Evolutionary conservation across 2,888 invertebrate genomes (phyloP).

Genomic region (Chrysolina americana): DNA sequence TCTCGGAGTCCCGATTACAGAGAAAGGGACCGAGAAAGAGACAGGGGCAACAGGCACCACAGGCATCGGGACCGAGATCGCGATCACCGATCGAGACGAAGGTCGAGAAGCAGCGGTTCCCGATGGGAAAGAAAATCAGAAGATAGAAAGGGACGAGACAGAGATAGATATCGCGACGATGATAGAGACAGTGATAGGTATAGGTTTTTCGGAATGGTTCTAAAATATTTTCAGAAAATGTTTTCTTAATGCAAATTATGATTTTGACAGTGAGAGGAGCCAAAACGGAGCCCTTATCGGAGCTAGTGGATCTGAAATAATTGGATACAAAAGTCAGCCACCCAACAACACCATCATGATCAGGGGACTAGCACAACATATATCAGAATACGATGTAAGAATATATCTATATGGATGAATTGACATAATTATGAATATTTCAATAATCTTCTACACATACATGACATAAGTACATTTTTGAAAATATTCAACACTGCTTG

Average conservation of each 20-base stretch:
- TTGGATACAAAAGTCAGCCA: constrained; percentile 69
- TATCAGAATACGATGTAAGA: constrained; percentile 84
- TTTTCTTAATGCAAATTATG: constrained; percentile 58
- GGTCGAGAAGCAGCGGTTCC: constrained; percentile 65
- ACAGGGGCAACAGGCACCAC: constrained; percentile 61
- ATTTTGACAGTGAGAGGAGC: constrained; percentile 67
- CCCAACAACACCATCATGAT: constrained; percentile 81
- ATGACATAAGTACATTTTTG: too few species aligned
- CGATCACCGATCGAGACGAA: constrained; percentile 58
- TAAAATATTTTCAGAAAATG: constrained; percentile 50
- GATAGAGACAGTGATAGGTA: constrained; percentile 70
- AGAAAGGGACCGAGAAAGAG: constrained; percentile 57
- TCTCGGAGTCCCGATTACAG: constrained; percentile 62
- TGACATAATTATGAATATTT: too few species aligned
- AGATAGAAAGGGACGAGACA: constrained; percentile 64
- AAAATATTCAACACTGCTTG: too few species aligned
- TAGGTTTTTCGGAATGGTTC: constrained; percentile 58
- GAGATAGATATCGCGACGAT: constrained; percentile 67
- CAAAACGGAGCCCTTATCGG: constrained; percentile 65
- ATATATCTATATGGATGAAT: constrained; percentile 29
- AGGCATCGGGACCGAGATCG: constrained; percentile 63
- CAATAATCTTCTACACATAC: too few species aligned
- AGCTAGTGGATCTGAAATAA: constrained; percentile 69
- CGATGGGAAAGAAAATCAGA: constrained; percentile 67
- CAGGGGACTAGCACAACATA: constrained; percentile 81